Evolutionary conservation across 2,113 vertebrate genomes (phyloP), one percentile per base, ranked within the genome.

Genomic region (Ctenodactylus gundi): DNA sequence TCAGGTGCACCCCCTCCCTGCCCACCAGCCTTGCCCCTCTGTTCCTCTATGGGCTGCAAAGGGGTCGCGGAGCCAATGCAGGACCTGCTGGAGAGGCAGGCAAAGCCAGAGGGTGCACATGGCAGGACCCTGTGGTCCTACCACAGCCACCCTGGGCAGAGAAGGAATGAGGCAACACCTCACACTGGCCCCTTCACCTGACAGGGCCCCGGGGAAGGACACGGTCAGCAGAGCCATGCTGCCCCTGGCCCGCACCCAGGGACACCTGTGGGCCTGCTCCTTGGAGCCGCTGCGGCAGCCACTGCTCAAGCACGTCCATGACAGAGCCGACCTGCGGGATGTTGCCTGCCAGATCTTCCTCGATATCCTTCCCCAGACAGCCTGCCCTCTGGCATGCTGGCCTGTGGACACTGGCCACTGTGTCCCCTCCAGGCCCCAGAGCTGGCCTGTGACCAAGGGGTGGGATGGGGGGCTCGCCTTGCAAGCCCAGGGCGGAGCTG

Each of bases 261-360:
- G 98, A 91, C 98, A 97, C 34, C 97, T 99, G 62, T 99, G 99
- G 99, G 98, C 95, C 46, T 98, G 98, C 95, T 99, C 99, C 7
- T 97, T 98, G 36, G 99, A 99, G 96, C 99, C 99, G 0, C 96
- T 99, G 93, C 98, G 98, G 90, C 99, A 99, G 97, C 99, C 99
- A 0, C 97, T 99, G 73, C 98, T 99, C 90, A 98, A 98, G 96
- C 98, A 94, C 27, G 98, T 99, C 0, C 97, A 98, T 4, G 97
- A 97, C 65, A 98, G 98, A 25, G 25, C 98, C 0, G 99, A 99
- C 55, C 97, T 99, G 88, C 98, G 98, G 94, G 99, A 99, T 41
- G 92, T 98, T n/a, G 99, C 99, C 85, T 99, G 99, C 94, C 98
- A 99, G 97, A 98, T 98, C 84, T 99, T 99, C 97, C 99, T 94